Evolutionary conservation across 2,797 vertebrate genomes (phyloP), one percentile per base, ranked within the genome.

Genomic region (Agapornis canus): DNA sequence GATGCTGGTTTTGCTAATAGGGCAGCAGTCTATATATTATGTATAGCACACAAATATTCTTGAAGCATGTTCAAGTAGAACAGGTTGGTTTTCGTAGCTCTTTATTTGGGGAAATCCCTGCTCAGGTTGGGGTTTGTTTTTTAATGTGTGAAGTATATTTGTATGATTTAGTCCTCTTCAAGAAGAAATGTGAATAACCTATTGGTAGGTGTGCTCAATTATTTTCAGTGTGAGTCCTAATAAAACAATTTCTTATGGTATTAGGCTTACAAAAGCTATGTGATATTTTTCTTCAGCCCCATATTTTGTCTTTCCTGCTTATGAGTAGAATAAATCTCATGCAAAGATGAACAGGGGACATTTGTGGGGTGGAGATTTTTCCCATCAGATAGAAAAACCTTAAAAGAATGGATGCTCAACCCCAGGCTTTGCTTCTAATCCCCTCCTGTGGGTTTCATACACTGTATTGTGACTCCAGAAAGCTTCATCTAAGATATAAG

Each of bases 301-400:
- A 21, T 42, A 48, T 65, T 95, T 95, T 83, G 54, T 64, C 94
- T 96, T 43, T 95, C 92, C 82, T 97, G 48, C 84, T 96, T 95
- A 54, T 11, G 64, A 95, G 81, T n/a, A 48, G 86, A 96, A 92
- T 79, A 96, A 76, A 83, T 87, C 95, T 94, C 21, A 81, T 59
- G 25, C 15, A 82, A 78, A 88, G 70, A 82, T 87, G 42, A 69
- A 39, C 35, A 76, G 22, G 59, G 49, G 70, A 82, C 1, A 1
- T 43, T 12, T 4, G 17, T 61, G 21, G 29, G 64, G 20, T 32
- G n/a, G 4, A 11, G 17, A 59, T 54, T 71, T 68, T 70, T 60
- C 56, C 79, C 21, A 17, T 73, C 37, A 86, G 66, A 95, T 31
- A 7, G 17, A 91, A 82, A 76, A 83, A 84, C 12, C 61, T 93